These are phyloP conservation scores for Poeciliopsis gracilis DNA, from an alignment of 2,797 vertebrate species.

Conservation along the genomic window DNA sequence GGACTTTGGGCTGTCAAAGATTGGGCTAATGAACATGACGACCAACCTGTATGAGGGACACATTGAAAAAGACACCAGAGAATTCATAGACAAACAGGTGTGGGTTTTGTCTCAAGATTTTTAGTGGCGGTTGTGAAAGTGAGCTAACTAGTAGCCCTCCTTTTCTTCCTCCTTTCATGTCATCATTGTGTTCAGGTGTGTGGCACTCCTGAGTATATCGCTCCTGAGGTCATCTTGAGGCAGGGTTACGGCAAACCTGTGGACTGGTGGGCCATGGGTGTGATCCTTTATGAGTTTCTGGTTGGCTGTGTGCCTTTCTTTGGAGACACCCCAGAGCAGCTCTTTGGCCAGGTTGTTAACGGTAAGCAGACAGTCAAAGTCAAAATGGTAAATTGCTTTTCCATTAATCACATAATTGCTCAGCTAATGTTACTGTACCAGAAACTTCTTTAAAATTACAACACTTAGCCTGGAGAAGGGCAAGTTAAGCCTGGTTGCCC, in stretches of 20 bases:
- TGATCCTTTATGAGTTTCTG: conserved; percentile 94
- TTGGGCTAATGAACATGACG: conserved; percentile 96
- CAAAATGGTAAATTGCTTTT: too few relatives aligned
- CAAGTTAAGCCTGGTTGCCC: too few relatives aligned
- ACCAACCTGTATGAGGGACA: conserved; percentile 96
- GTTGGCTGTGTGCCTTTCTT: conserved; percentile 96
- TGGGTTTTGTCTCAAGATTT: conserved; percentile 5
- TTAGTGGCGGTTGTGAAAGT: background rate
- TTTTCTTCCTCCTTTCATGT: background rate
- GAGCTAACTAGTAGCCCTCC: background rate
- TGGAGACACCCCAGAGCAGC: conserved; percentile 93
- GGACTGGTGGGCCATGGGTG: conserved; percentile 97
- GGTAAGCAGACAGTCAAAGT: conserved; percentile 65
- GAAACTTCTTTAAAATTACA: too few relatives aligned
- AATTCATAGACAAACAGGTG: conserved; percentile 94
- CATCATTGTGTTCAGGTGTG: conserved; percentile 82
- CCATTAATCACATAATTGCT: too few relatives aligned
- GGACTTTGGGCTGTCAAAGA: conserved; percentile 94
- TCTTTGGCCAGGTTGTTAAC: conserved; percentile 96
- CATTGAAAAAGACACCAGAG: conserved; percentile 93
- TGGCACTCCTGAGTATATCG: conserved; percentile 95
- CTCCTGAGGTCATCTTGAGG: conserved; percentile 92
- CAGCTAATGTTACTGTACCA: too few relatives aligned
- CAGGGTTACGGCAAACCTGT: conserved; percentile 96
- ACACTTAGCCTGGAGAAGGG: too few relatives aligned